Conservation (phyloP, 2,113 vertebrate genomes). For the Drymodes brunneopygia region DNA sequence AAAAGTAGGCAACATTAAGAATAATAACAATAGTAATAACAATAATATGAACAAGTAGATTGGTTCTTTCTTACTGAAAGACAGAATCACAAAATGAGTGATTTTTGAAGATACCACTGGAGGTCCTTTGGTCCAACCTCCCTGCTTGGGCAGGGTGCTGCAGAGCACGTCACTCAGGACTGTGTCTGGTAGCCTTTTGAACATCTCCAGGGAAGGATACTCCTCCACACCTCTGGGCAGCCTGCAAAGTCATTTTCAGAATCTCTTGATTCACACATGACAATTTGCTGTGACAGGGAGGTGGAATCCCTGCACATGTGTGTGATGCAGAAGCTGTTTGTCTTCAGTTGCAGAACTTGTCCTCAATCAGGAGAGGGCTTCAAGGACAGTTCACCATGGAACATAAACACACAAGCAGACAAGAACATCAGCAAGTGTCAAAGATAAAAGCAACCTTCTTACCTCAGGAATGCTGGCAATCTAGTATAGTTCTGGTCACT, state of each 20-base stretch:
- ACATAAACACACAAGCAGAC: not conserved
- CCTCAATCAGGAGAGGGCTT: not conserved
- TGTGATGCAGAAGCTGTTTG: not conserved
- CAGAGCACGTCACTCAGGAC: rapidly evolving
- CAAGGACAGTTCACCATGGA: not conserved
- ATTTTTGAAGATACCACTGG: not conserved
- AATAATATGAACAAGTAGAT: not conserved
- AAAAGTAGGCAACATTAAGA: not conserved
- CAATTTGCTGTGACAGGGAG: not conserved
- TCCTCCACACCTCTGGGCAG: not conserved
- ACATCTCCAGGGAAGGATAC: not conserved
- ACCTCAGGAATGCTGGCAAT: not conserved
- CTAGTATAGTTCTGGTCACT: not conserved
- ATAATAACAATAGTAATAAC: not conserved
- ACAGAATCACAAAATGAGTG: not conserved
- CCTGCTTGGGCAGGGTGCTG: not conserved
- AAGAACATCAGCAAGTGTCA: not conserved
- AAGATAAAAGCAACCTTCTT: not conserved
- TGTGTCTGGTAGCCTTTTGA: not conserved
- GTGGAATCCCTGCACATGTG: not conserved
- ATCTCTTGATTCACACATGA: not conserved
- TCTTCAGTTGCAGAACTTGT: not conserved
- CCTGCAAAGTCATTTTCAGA: not conserved
- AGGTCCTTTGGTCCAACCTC: not conserved
- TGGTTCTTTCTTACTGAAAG: not conserved